Base-by-base conservation (phyloP, 1,140 invertebrate genomes). In the Acromyrmex heyeri region DNA sequence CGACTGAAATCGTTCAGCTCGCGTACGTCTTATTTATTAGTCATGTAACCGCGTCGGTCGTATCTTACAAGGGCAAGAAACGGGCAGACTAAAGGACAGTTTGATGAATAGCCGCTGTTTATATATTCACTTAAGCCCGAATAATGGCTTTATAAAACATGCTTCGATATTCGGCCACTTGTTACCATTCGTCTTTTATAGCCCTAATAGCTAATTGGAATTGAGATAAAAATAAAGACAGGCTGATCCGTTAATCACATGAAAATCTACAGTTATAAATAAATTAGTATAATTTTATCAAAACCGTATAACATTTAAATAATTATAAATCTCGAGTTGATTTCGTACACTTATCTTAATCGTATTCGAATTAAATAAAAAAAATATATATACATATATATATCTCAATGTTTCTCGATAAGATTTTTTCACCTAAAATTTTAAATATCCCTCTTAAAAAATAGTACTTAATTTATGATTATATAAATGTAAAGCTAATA, bases 81-180 rank as follows among this genome's bases (percentile, higher is more conserved):
- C 85, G 44, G 77, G 10, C 85, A 34, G 48, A 57, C 86, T 79
- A 83, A 78, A 69, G 65, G 34, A 79, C 70, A 79, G 88, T 93
- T 93, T 94, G 92, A 95, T 93, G 91, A 94, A 94, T 94, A 90
- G 91, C 59, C 85, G 64, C 86, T 87, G 88, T 90, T 92, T 91
- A 91, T 91, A 88, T 91, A 94, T 94, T 93, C 93, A 91, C 91
- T 94, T 91, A 92, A 87, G 67, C 82, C 72, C 77, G 87, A 86
- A 92, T 94, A 94, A 94, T 93, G 91, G 90, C 91, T 93, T 94
- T 93, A 94, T 93, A 93, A 93, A 94, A 94, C 92, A 92, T 81
- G 88, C 86, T 85, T 65, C 75, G 67, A 85, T 83, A 78, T 87
- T 85, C 78, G 62, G 53, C 78, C 82, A 86, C 90, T 94, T 92